These are phyloP conservation scores for Conus betulinus DNA, from an alignment of 1,140 invertebrate genomes.

Conservation along the genomic window DNA sequence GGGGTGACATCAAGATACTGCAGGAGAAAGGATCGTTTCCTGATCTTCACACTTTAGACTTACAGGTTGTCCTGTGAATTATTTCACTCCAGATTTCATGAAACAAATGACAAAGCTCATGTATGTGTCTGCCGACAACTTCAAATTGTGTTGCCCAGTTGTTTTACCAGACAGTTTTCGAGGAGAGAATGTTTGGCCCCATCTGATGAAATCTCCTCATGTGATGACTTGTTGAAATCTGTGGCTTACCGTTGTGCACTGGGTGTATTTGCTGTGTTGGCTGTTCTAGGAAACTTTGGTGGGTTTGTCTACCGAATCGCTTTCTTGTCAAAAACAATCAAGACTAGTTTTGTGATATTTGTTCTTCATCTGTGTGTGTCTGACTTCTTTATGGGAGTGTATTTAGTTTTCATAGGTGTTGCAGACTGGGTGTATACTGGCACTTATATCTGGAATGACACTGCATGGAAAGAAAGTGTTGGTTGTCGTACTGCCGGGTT, in stretches of 20 bases:
- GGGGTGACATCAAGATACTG: not conserved
- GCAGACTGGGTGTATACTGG: slow-evolving; percentile 7
- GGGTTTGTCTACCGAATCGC: not conserved
- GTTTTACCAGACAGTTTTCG: not conserved
- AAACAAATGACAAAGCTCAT: not conserved
- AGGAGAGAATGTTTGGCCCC: not conserved
- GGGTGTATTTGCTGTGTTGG: not conserved
- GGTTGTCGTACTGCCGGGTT: not conserved
- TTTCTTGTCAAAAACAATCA: not conserved
- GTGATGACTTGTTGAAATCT: not conserved
- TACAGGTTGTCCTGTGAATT: not conserved
- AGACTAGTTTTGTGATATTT: not conserved
- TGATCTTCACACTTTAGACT: not conserved
- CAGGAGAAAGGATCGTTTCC: not conserved
- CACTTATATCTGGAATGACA: not conserved
- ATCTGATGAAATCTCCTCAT: not conserved
- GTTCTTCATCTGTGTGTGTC: not conserved
- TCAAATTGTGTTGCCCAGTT: slow-evolving; percentile 1
- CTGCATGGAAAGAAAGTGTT: not conserved
- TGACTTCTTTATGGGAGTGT: slow-evolving; percentile 5
- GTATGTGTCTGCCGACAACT: slow-evolving; percentile 4
- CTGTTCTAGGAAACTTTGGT: not conserved
- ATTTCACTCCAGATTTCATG: not conserved
- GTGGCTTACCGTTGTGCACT: not conserved
- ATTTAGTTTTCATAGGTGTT: not conserved